Evolutionary conservation across 2,113 vertebrate species (phyloP).

Genomic region (Gymnocephalus cernua): DNA sequence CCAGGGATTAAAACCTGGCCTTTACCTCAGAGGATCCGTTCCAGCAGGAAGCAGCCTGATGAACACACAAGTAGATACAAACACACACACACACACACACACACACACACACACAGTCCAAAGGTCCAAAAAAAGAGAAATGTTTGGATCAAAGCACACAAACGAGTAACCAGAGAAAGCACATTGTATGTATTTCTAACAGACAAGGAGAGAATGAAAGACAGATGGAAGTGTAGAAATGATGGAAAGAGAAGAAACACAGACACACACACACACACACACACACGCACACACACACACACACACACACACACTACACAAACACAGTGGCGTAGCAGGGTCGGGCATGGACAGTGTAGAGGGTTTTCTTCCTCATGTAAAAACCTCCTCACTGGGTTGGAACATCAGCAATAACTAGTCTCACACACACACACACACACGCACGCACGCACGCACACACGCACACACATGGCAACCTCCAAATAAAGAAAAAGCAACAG

Average conservation of each 20-base stretch:
- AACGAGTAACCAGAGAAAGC: conserved; percentile 50
- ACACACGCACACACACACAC: not conserved
- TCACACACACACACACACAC: too few relatives aligned
- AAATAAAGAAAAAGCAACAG: not conserved
- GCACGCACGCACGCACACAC: not conserved
- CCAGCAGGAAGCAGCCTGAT: conserved; percentile 67
- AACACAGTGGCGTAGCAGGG: conserved; percentile 22
- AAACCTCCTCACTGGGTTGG: conserved; percentile 74
- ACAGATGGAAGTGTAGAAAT: conserved; percentile 58
- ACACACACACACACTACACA: conserved; percentile 2
- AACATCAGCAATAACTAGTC: conserved; percentile 68
- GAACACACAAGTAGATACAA: conserved; percentile 38
- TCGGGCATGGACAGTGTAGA: conserved; percentile 37
- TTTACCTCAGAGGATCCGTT: conserved; percentile 79
- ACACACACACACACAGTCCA: not conserved
- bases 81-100: conserved; percentile 5
- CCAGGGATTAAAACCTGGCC: conserved; percentile 80
- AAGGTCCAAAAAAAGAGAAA: conserved; percentile 41
- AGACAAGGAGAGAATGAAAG: conserved; percentile 57
- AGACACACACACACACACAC: not conserved
- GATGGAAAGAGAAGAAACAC: conserved; percentile 52
- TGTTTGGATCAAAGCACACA: conserved; percentile 44
- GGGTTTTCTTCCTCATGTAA: conserved; percentile 59
- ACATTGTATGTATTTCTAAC: conserved; percentile 33
- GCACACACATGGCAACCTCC: not conserved